Conservation (phyloP, 2,888 invertebrate genomes). For the Neelides folsomi region DNA sequence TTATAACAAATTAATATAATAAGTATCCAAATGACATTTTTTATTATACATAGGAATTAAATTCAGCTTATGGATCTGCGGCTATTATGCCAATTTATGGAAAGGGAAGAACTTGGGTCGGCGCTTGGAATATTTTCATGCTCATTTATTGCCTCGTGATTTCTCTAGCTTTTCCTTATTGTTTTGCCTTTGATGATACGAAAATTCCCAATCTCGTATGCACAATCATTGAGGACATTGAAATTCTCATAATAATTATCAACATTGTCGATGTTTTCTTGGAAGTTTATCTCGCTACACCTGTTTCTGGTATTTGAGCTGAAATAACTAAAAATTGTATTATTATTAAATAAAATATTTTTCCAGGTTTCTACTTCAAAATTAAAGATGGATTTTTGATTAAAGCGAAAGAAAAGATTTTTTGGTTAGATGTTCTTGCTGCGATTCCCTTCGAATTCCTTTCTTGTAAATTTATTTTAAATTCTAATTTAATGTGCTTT, state of each 20-base stretch:
- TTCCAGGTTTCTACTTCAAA: constrained; percentile 10
- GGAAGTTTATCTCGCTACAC: constrained; percentile 17
- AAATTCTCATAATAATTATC: background rate
- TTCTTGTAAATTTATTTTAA: background rate
- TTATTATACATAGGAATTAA: constrained; percentile 3
- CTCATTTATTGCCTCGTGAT: constrained; percentile 8
- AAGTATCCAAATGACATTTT: constrained; percentile 5
- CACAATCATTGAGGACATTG: background rate
- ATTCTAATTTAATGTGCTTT: too few relatives aligned
- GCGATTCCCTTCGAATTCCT: constrained; percentile 7
- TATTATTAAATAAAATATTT: too few relatives aligned
- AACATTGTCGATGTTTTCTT: constrained; percentile 16
- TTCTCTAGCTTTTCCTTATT: constrained; percentile 15
- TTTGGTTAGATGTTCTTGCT: constrained; percentile 15
- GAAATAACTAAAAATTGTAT: background rate
- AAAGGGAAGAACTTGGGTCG: background rate
- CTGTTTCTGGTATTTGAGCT: constrained; percentile 12
- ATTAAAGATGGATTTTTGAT: constrained; percentile 14
- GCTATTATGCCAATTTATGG: too few relatives aligned
- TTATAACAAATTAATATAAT: too few relatives aligned
- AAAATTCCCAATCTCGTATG: background rate
- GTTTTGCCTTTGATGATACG: constrained; percentile 11
- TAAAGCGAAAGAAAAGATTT: constrained; percentile 2
- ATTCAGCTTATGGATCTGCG: too few relatives aligned
- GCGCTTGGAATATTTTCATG: constrained; percentile 12